Conservation (phyloP, 2,113 vertebrate genomes). For the Rhizomys pruinosus region DNA sequence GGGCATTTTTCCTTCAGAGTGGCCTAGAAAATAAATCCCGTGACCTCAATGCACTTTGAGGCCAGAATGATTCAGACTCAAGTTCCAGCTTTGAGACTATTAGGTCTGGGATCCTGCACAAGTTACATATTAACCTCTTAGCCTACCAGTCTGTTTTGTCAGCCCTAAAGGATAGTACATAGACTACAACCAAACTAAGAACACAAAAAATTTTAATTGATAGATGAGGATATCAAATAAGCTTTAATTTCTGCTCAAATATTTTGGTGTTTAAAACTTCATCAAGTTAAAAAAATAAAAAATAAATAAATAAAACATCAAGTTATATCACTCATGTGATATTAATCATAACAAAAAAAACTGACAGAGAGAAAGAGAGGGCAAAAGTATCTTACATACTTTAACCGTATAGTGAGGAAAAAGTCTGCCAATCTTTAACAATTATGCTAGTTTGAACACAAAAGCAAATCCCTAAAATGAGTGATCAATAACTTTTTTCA, state of each 20-base stretch:
- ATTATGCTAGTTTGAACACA: not conserved
- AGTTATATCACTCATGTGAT: not conserved
- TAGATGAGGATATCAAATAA: not conserved
- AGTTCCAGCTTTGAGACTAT: slow-evolving; percentile 11
- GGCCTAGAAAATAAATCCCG: slow-evolving; percentile 16
- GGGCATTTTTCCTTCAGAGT: slow-evolving; percentile 16
- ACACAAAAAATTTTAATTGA: not conserved
- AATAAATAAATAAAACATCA: no score
- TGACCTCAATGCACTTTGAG: not conserved
- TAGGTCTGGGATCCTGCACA: not conserved
- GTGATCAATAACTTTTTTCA: not conserved
- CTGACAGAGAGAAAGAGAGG: not conserved
- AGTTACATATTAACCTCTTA: not conserved
- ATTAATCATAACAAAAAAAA: slow-evolving; percentile 25
- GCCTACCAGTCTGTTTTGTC: not conserved
- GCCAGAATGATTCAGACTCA: slow-evolving; percentile 33
- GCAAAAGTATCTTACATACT: not conserved
- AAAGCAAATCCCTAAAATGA: slow-evolving; percentile 6
- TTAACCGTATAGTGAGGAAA: not conserved
- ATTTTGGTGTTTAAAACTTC: slow-evolving; percentile 40
- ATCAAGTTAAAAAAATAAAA: slow-evolving; percentile 23
- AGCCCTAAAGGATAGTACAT: not conserved
- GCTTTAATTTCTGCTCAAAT: slow-evolving; percentile 43
- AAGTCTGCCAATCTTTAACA: not conserved
- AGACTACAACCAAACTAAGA: not conserved